A percentile compares a stretch with the other conserved stretches of the same genome.
These are phyloP conservation scores for Homarus americanus DNA, from an alignment of 1,140 invertebrate species.

Conservation along the genomic window DNA sequence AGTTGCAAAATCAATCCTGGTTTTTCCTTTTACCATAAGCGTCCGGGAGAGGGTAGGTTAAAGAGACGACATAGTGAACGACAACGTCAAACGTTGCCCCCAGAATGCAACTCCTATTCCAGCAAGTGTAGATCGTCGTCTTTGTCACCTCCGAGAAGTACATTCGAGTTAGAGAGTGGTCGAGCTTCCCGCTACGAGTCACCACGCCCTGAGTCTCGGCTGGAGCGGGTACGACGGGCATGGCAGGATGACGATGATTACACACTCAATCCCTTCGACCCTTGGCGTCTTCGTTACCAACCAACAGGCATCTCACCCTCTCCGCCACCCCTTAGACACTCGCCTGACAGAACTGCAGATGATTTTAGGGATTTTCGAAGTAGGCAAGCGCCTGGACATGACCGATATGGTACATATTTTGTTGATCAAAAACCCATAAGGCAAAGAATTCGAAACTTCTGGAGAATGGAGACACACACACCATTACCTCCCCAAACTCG, in stretches of 20 bases:
- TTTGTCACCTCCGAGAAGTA: background rate
- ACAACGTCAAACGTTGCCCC: background rate
- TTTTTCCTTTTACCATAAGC: background rate
- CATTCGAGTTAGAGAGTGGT: background rate
- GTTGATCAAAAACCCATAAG: conserved; percentile 11
- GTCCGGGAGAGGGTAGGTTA: background rate
- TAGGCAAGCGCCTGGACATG: too few relatives aligned
- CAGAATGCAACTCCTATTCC: too few relatives aligned
- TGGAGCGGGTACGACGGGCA: conserved; percentile 15
- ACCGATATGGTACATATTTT: background rate
- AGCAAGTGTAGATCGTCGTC: background rate
- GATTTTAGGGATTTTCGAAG: background rate
- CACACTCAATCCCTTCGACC: conserved; percentile 49
- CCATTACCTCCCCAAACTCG: background rate
- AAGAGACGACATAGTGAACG: background rate
- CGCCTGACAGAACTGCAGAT: background rate
- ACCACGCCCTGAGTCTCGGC: conserved; percentile 15
- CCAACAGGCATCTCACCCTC: background rate
- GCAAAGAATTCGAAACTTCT: conserved; percentile 2
- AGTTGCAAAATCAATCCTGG: background rate
- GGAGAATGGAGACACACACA: background rate
- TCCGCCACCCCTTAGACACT: background rate
- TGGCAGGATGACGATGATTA: conserved; percentile 45
- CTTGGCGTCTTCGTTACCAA: conserved; percentile 31
- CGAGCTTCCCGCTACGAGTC: background rate